Evolutionary conservation across 2,888 invertebrate genomes (phyloP).

Genomic region (Pedicia rivosa): DNA sequence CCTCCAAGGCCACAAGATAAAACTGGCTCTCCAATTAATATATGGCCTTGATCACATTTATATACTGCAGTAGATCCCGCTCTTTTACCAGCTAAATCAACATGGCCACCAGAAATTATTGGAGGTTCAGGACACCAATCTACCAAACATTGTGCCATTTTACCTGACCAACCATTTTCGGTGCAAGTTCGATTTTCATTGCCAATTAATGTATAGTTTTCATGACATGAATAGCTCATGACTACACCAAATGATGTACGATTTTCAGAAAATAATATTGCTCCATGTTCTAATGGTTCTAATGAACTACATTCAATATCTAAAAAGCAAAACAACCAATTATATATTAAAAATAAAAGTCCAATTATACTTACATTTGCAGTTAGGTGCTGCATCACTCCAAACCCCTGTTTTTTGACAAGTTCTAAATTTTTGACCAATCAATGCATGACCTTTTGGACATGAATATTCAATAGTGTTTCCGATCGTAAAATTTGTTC

Average conservation of each 20-base stretch:
- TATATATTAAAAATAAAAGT: neutral
- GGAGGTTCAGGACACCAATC: conserved; percentile 82
- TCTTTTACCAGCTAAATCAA: conserved; percentile 52
- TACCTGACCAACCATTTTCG: conserved; percentile 64
- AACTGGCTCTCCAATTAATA: conserved; percentile 62
- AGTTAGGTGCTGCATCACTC: conserved; percentile 66
- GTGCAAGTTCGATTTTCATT: conserved; percentile 53
- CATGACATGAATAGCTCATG: conserved; percentile 61
- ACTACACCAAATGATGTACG: conserved; percentile 66
- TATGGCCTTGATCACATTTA: conserved; percentile 67
- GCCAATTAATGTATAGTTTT: conserved; percentile 74
- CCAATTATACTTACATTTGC: conserved; percentile 61
- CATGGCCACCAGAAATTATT: conserved; percentile 56
- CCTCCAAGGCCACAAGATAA: conserved; percentile 76
- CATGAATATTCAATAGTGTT: conserved; percentile 58
- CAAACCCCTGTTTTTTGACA: conserved; percentile 67
- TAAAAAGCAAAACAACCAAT: conserved; percentile 22
- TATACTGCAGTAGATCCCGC: conserved; percentile 71
- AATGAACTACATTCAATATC: conserved; percentile 68
- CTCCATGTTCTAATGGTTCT: conserved; percentile 53
- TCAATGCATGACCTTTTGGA: conserved; percentile 65
- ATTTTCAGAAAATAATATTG: conserved; percentile 44
- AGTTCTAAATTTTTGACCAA: conserved; percentile 49
- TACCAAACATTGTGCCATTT: conserved; percentile 64
- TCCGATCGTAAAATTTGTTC: conserved; percentile 51